phyloP scores from a whole-genome alignment of 2,797 vertebrate species.

The Hemibagrus guttatus region DNA sequence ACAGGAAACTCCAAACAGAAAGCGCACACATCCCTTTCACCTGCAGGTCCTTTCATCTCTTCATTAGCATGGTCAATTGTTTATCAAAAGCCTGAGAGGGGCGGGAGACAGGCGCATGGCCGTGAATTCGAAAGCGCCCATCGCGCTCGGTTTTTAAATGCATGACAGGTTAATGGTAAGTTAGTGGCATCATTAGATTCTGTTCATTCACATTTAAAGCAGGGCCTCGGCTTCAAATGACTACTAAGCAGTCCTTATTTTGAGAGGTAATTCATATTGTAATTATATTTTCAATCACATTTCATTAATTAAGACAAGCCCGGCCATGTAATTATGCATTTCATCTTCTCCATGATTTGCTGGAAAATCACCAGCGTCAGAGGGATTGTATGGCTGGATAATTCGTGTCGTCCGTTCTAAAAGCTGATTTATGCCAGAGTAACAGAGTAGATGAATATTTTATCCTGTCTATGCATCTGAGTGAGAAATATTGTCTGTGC shows the following conservation, averaged over 20 bases:
- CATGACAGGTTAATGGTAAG: slow-evolving; percentile 81
- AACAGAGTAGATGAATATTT: slow-evolving; percentile 22
- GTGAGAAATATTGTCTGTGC: background rate
- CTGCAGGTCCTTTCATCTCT: slow-evolving; percentile 74
- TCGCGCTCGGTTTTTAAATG: slow-evolving; percentile 73
- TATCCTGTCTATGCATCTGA: slow-evolving; percentile 5
- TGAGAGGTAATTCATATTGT: slow-evolving; percentile 84
- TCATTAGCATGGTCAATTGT: slow-evolving; percentile 79
- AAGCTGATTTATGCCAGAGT: slow-evolving; percentile 42
- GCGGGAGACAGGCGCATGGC: slow-evolving; percentile 56
- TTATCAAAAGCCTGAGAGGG: slow-evolving; percentile 73
- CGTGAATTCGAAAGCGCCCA: slow-evolving; percentile 68
- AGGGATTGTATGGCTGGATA: slow-evolving; percentile 49
- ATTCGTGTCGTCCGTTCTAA: slow-evolving; percentile 38
- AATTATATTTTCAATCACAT: slow-evolving; percentile 86
- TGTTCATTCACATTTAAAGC: slow-evolving; percentile 77
- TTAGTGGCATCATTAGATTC: slow-evolving; percentile 75
- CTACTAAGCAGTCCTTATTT: slow-evolving; percentile 78
- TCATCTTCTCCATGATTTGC: slow-evolving; percentile 72
- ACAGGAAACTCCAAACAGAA: slow-evolving; percentile 37
- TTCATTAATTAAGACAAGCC: slow-evolving; percentile 81
- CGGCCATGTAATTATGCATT: slow-evolving; percentile 80
- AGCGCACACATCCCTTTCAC: slow-evolving; percentile 46
- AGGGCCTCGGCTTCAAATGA: slow-evolving; percentile 76
- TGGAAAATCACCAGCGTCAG: slow-evolving; percentile 66